These are phyloP conservation scores for Vireo altiloquus DNA, from an alignment of 2,113 vertebrate genomes.

Conservation along the genomic window DNA sequence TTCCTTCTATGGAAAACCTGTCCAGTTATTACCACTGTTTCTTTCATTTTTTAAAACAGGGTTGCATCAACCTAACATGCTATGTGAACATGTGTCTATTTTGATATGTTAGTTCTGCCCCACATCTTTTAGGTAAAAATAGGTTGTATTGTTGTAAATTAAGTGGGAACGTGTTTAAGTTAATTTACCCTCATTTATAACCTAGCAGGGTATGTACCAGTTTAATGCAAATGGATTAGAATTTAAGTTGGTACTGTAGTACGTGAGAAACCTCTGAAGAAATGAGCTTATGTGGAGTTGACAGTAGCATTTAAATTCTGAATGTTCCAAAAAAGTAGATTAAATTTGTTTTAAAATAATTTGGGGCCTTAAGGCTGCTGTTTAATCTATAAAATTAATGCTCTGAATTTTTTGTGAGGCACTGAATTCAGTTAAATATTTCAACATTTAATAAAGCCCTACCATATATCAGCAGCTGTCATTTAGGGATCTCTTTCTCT, in stretches of 20 bases:
- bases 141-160: not conserved
- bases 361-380: slow-evolving; percentile 2
- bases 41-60: not conserved
- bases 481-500: not conserved
- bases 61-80: not conserved
- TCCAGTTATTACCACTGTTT: not conserved
- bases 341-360: slow-evolving; percentile 36
- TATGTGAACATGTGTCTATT: not conserved
- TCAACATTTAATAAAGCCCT: slow-evolving; percentile 31
- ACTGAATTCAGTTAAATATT: slow-evolving; percentile 48
- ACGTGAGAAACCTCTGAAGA: not conserved
- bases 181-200: not conserved
- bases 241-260: not conserved
- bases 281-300: not conserved
- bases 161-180: not conserved
- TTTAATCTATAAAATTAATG: slow-evolving; percentile 32
- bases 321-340: not conserved
- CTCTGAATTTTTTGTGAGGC: slow-evolving; percentile 9
- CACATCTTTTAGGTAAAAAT: not conserved
- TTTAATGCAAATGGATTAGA: not conserved
- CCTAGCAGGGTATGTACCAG: not conserved
- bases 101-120: not conserved
- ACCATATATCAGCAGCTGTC: not conserved
- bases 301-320: slow-evolving; percentile 14
- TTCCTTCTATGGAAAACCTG: not conserved